Conservation (phyloP, 2,888 invertebrate genomes). For the Callinectes sapidus region DNA sequence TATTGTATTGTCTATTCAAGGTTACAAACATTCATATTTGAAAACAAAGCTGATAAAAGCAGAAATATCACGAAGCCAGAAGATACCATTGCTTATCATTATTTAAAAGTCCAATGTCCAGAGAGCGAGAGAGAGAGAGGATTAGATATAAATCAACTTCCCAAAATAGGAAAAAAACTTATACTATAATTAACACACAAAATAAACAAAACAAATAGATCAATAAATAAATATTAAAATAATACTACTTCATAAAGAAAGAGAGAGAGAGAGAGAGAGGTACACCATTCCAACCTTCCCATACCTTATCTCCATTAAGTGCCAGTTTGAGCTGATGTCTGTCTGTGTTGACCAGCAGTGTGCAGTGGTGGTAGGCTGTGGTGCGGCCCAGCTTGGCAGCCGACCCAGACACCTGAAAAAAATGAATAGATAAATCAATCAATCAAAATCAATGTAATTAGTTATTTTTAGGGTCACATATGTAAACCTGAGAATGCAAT, state of each 20-base stretch:
- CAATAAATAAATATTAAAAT: background rate
- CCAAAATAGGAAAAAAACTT: background rate
- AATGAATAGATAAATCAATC: background rate
- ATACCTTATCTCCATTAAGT: constrained; percentile 73
- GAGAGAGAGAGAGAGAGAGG: background rate
- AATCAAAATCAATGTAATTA: background rate
- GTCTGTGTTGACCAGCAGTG: constrained; percentile 91
- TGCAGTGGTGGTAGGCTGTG: constrained; percentile 98
- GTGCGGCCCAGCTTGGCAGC: constrained; percentile 92
- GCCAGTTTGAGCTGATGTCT: constrained; percentile 82
- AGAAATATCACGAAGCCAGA: background rate
- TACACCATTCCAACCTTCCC: background rate
- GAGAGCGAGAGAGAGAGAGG: background rate
- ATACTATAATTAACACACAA: background rate
- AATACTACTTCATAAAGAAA: no score
- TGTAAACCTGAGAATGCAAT: background rate
- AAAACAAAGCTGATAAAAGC: constrained; percentile 17
- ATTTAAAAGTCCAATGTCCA: background rate
- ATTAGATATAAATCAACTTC: background rate
- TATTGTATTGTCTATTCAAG: no score
- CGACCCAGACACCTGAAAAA: constrained; percentile 90
- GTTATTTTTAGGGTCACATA: background rate
- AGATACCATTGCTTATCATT: background rate
- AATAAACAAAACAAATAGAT: background rate
- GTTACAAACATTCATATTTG: background rate